These are phyloP conservation scores for Dendrolimus punctatus DNA, from an alignment of 1,140 invertebrate species.

Conservation along the genomic window DNA sequence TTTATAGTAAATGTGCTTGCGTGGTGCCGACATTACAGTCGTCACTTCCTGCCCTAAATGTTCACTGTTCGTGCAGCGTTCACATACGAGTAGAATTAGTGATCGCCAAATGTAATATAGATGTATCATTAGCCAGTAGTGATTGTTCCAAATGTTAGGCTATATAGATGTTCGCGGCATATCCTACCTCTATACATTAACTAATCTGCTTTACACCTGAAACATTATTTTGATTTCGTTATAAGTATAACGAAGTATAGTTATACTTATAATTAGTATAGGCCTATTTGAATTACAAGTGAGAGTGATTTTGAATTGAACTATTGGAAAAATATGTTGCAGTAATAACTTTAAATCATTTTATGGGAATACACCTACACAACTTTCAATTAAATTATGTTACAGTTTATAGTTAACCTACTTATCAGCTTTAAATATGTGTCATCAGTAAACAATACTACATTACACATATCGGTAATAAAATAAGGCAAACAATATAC, in stretches of 20 bases:
- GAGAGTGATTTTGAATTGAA: slow-evolving; percentile 9
- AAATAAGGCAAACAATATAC: too few species aligned
- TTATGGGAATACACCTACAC: too few species aligned
- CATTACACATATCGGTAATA: too few species aligned
- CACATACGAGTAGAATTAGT: slow-evolving; percentile 59
- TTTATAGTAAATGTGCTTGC: background rate
- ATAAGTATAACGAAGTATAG: too few species aligned
- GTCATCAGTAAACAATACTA: too few species aligned
- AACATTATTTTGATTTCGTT: background rate
- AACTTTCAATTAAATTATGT: too few species aligned
- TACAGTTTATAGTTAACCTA: too few species aligned
- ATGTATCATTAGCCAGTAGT: slow-evolving; percentile 69
- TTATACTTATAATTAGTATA: background rate
- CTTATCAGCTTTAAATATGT: too few species aligned
- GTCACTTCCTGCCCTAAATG: slow-evolving; percentile 14
- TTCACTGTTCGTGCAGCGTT: slow-evolving; percentile 38
- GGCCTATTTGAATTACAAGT: slow-evolving; percentile 13
- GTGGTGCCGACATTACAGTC: background rate
- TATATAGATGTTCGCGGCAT: slow-evolving; percentile 52
- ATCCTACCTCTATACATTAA: slow-evolving; percentile 35
- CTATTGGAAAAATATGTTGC: too few species aligned
- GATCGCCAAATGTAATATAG: slow-evolving; percentile 68
- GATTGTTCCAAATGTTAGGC: slow-evolving; percentile 69
- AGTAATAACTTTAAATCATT: too few species aligned
- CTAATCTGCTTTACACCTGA: slow-evolving; percentile 3